Evolutionary conservation across 2,113 vertebrate species (phyloP), one percentile per base, ranked within the genome.

Genomic region (Asarcornis scutulata): DNA sequence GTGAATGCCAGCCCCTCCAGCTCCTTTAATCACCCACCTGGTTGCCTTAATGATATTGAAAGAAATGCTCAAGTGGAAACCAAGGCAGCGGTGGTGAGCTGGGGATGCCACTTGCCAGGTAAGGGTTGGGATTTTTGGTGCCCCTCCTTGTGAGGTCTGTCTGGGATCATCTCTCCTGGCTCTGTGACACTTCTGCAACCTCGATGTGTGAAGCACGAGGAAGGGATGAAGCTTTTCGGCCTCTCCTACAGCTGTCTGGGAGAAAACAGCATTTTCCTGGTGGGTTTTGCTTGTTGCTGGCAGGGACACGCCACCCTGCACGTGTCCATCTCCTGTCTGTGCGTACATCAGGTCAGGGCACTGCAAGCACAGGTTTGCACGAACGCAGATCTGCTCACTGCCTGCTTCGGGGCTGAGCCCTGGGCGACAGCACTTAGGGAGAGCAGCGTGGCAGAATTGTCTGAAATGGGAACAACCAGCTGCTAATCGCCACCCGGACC

Each of bases 321-420:
- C 13, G 15, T 4, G 3, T 10, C 18, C 38, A 29, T 7, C 20
- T 72, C 34, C 34, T 17, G 1, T 4, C 17, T 23, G 11, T 3
- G 4, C 1, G 1, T 8, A 3, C 12, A 0, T 6, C 1, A 4
- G 52, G 31, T 40, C 11, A 11, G 2, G 3, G 63, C 1, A 0
- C 1, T 0, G 29, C 1, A 0, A 16, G 9, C 2, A 0, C 0
- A 6, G 58, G 40, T 17, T 59, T 3, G 26, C 34, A 0, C 8
- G n/a, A 60, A 5, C 3, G 50, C 6, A 3, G 4, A 1, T 0
- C 0, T 0, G 3, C 13, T 14, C 5, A 13, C 64, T 7, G 13
- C 9, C 11, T 0, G 8, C 36, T 17, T 64, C 0, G 0, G 31
- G 5, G 2, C 36, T 3, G 1, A 50, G 63, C 58, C 7, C 38